Conservation (phyloP, 2,797 vertebrate genomes). For the Epinephelus awoara region DNA sequence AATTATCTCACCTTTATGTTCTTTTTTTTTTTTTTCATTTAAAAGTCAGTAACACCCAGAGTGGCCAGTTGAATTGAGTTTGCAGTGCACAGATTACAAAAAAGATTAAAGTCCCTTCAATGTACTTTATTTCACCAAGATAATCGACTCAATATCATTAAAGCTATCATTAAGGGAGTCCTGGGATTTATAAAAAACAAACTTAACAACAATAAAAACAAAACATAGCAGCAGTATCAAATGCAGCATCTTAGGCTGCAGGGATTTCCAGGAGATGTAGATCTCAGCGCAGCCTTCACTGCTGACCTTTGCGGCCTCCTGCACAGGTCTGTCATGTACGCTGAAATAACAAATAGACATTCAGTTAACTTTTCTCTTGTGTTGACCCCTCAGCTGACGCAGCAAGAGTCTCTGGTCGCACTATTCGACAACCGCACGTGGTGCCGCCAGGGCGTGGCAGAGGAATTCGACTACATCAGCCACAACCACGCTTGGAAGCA, state of each 20-base stretch:
- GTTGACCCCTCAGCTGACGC: slow-evolving; percentile 89
- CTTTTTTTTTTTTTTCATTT: not conserved
- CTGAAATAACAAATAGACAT: not conserved
- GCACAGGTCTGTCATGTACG: not conserved
- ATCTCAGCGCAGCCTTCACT: not conserved
- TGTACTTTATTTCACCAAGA: not conserved
- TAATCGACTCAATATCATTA: not conserved
- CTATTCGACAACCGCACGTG: slow-evolving; percentile 98
- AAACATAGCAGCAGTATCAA: not conserved
- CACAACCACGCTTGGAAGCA: slow-evolving; percentile 95
- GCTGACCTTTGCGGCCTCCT: not conserved
- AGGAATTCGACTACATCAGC: slow-evolving; percentile 92
- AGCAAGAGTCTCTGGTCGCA: slow-evolving; percentile 96
- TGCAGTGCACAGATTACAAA: not conserved
- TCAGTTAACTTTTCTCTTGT: not conserved
- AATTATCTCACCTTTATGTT: not conserved
- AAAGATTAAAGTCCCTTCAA: not conserved
- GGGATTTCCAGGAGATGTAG: not conserved
- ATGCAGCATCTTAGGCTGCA: not conserved
- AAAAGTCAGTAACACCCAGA: not conserved
- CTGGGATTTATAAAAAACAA: not conserved
- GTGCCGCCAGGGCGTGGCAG: slow-evolving; percentile 92
- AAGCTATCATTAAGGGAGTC: not conserved
- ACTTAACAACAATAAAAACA: not conserved
- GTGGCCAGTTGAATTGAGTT: not conserved